phyloP scores from a whole-genome alignment of 2,888 invertebrate genomes.

The Hanleya hanleyi region DNA sequence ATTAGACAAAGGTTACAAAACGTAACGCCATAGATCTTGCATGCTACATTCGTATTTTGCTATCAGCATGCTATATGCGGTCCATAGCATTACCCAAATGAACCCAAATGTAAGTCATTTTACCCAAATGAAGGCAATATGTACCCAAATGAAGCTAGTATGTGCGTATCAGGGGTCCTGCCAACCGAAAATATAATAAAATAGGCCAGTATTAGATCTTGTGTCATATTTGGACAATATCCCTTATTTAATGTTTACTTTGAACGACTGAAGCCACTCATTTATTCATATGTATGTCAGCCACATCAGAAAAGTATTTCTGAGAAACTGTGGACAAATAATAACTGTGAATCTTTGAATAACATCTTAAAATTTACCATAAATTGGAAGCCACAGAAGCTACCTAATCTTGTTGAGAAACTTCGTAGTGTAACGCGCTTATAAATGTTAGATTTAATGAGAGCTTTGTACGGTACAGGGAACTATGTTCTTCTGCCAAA shows the following conservation, averaged over 20 bases:
- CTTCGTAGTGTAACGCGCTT: conserved; percentile 10
- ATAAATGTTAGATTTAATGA: conserved; percentile 24
- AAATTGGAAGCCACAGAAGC: conserved; percentile 27
- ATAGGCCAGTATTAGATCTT: no score
- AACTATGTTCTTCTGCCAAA: conserved; percentile 17
- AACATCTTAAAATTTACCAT: conserved; percentile 25
- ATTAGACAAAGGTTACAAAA: no score
- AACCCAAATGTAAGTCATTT: no score
- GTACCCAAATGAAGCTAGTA: no score
- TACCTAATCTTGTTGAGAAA: conserved; percentile 25
- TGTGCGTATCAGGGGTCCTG: no score
- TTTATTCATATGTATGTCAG: background rate
- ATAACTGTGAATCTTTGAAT: conserved; percentile 37
- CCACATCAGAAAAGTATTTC: background rate
- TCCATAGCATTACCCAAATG: no score
- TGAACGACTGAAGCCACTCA: background rate
- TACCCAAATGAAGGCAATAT: no score
- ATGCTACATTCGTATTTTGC: no score
- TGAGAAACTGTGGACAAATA: conserved; percentile 35
- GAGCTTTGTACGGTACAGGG: conserved; percentile 30
- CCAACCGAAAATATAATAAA: no score
- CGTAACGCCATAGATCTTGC: no score
- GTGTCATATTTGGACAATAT: background rate
- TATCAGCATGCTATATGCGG: no score
- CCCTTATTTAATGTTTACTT: background rate